A percentile compares a stretch with the other conserved stretches of the same genome.
phyloP scores from a whole-genome alignment of 2,888 invertebrate species.

The Sthenelais limicola region DNA sequence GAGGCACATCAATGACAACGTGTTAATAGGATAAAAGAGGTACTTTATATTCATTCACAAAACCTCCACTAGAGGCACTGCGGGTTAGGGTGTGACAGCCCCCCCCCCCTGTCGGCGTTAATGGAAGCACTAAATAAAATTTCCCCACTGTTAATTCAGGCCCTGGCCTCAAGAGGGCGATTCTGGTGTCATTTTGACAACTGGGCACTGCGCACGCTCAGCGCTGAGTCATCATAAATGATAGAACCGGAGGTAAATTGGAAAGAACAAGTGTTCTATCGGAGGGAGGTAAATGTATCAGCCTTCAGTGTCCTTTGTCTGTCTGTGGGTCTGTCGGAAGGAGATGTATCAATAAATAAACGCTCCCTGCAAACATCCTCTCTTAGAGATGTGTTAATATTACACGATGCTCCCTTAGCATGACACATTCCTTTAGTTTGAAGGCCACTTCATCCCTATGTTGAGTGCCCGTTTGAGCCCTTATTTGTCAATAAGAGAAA shows the following conservation, averaged over 20 bases:
- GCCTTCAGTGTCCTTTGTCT: too few relatives aligned
- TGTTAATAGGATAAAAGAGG: constrained; percentile 39
- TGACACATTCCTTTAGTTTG: too few relatives aligned
- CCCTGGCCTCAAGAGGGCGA: constrained; percentile 31
- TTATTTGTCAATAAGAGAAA: too few relatives aligned
- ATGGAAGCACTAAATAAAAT: constrained; percentile 38
- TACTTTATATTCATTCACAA: constrained; percentile 34
- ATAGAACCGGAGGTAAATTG: constrained; percentile 33
- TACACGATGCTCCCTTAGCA: too few relatives aligned
- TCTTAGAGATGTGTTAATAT: too few relatives aligned
- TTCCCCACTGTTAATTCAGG: constrained; percentile 33
- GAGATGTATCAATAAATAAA: too few relatives aligned
- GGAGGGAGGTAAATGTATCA: too few relatives aligned
- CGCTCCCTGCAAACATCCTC: too few relatives aligned
- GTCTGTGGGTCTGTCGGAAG: too few relatives aligned
- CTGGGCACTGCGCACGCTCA: constrained; percentile 24
- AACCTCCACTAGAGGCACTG: neutral
- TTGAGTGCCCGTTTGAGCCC: too few relatives aligned
- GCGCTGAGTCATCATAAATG: constrained; percentile 34
- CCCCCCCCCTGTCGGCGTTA: constrained; percentile 28
- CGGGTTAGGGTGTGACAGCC: too few relatives aligned
- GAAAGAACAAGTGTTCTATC: constrained; percentile 26
- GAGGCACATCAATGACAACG: constrained; percentile 27
- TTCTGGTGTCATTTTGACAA: constrained; percentile 39
- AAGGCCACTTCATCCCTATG: too few relatives aligned